A percentile compares a stretch with the other conserved stretches of the same genome.
These are phyloP conservation scores for Pammene aurita DNA, from an alignment of 2,888 invertebrate species.

Conservation along the genomic window DNA sequence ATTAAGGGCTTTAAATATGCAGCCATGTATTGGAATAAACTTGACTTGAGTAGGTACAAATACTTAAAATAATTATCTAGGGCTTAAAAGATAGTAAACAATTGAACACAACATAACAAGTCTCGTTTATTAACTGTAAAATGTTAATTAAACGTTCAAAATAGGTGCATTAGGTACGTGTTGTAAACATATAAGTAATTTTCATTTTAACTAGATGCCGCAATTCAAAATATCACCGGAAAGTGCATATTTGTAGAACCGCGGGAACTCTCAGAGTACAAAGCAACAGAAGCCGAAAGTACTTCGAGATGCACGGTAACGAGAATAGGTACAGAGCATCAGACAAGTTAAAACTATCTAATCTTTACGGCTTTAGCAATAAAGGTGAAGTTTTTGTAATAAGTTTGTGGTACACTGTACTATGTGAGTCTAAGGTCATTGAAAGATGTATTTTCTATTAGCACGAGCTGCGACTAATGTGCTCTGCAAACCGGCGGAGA, in stretches of 20 bases:
- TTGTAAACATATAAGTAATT: conserved; percentile 9
- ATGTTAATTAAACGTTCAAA: not conserved
- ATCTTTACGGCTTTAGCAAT: conserved; percentile 8
- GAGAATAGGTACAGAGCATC: not conserved
- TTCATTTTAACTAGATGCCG: conserved; percentile 26
- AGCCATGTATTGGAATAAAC: too few relatives aligned
- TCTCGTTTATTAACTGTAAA: not conserved
- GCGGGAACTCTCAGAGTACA: conserved; percentile 31
- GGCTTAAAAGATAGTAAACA: too few relatives aligned
- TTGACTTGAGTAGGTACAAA: too few relatives aligned
- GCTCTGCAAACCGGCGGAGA: conserved; percentile 32
- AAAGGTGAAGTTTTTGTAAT: conserved; percentile 11
- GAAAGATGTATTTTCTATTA: conserved; percentile 42
- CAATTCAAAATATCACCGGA: conserved; percentile 15
- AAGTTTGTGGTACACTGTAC: conserved; percentile 14
- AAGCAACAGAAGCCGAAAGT: conserved; percentile 41
- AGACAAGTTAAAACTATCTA: not conserved
- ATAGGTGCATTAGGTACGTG: too few relatives aligned
- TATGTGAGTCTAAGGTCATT: conserved; percentile 37
- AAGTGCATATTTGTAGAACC: conserved; percentile 27
- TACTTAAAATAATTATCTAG: too few relatives aligned
- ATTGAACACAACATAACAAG: too few relatives aligned
- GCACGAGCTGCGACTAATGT: conserved; percentile 36
- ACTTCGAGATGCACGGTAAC: conserved; percentile 14
- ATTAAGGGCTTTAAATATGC: too few relatives aligned